phyloP scores from a whole-genome alignment of 2,113 vertebrate species.

The Mionectes macconnelli region DNA sequence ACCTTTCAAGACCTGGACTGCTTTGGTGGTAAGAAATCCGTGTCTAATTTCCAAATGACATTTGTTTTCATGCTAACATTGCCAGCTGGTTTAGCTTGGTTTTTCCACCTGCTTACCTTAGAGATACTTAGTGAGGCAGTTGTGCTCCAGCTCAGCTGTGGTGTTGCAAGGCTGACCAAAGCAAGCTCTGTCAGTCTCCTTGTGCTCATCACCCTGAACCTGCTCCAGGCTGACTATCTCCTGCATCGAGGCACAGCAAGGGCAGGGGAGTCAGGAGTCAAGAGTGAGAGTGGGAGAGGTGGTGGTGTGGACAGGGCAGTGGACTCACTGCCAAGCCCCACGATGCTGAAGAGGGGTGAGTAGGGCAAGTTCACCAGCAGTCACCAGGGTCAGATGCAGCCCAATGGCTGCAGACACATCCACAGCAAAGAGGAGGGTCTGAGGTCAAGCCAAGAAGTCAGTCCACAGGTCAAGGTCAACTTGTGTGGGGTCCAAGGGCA shows the following conservation, averaged over 20 bases:
- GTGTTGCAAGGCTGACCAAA: not conserved
- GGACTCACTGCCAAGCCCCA: not conserved
- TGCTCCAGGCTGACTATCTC: not conserved
- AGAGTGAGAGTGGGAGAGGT: not conserved
- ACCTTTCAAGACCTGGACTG: not conserved
- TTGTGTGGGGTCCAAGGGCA: not conserved
- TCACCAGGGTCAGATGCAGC: not conserved
- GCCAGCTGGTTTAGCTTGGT: not conserved
- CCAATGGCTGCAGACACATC: not conserved
- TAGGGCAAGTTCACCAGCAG: accelerated
- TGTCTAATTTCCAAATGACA: not conserved
- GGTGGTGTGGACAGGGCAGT: not conserved
- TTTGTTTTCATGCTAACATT: not conserved
- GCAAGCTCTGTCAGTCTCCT: not conserved
- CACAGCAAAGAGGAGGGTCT: not conserved
- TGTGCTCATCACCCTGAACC: not conserved
- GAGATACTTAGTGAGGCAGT: not conserved
- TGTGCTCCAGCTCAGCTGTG: not conserved
- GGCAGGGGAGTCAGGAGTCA: accelerated
- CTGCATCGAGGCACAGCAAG: accelerated
- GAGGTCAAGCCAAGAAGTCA: conserved; percentile 25
- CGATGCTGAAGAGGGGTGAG: accelerated
- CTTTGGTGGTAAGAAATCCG: not conserved
- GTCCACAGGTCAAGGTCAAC: conserved; percentile 1
- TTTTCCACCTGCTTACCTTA: not conserved